Evolutionary conservation across 2,888 invertebrate species (phyloP), one percentile per base, ranked within the genome.

Genomic region (Apotomis capreana): DNA sequence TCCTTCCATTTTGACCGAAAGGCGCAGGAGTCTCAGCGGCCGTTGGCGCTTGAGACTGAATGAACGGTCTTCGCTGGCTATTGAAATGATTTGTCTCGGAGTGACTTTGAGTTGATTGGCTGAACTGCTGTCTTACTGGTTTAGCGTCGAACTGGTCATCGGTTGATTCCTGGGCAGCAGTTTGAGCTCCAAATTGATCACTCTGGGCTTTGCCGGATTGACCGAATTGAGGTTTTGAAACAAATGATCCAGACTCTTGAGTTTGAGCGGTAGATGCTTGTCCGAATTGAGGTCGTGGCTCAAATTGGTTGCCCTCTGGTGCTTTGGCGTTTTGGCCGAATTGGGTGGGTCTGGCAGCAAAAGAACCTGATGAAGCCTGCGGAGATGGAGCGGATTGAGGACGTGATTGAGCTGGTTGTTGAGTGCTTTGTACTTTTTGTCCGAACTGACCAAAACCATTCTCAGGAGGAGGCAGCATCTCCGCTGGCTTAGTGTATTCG

Each of bases 401-500:
- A 44, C 60, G 64, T 1, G 64, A 37, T 26, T 64, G 60, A 10
- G 69, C 49, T 6, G 69, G 55, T 13, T 54, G 52, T 40, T 69
- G 64, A 40, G 73, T 40, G n/a, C 51, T 62, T 15, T 44, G 68
- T 10, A 72, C 12, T 58, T 72, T 72, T n/a, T 51, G 57, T 37
- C 72, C 72, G 6, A 72, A 72, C 58, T 72, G 72, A 37, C 69
- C 73, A 13, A 69, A 65, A 4, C 73, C 74, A 15, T 75, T 69
- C 62, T 78, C 74, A 68, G 78, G 76, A 15, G 76, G 77, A 36
- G 86, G 81, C 0, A 86, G 74, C 55, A 78, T 77, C 70, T 82
- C 80, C 13, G 80, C 78, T 57, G 90, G 90, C 65, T 90, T 90
- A 55, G 80, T 88, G 73, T 90, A 90, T 74, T 90, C 84, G 70